phyloP scores from a whole-genome alignment of 2,113 vertebrate species.

The Irena cyanogastra region DNA sequence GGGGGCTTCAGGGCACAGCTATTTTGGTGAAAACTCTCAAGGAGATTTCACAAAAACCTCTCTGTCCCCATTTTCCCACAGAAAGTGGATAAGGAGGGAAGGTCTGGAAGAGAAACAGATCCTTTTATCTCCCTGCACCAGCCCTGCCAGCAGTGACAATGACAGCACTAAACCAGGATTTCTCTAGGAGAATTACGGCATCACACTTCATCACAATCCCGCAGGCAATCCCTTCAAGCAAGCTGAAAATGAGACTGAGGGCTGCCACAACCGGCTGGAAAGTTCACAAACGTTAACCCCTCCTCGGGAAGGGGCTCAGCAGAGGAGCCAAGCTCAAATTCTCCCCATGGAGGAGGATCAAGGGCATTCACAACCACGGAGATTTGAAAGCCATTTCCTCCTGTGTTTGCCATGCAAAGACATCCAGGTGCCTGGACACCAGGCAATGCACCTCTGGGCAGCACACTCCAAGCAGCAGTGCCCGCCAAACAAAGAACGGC shows the following conservation, averaged over 20 bases:
- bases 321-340: background rate
- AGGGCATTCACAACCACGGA: background rate
- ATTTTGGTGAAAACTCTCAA: background rate
- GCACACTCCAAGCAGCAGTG: background rate
- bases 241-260: background rate
- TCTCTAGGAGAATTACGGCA: background rate
- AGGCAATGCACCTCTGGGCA: background rate
- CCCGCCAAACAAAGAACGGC: background rate
- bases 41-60: background rate
- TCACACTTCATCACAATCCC: background rate
- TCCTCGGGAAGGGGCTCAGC: background rate
- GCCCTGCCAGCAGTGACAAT: background rate
- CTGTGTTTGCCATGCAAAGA: rapidly evolving
- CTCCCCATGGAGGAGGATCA: background rate
- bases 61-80: background rate
- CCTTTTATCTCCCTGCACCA: background rate
- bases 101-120: background rate
- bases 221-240: background rate
- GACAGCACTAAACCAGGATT: background rate
- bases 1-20: background rate
- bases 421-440: background rate
- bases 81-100: background rate
- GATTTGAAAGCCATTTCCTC: background rate
- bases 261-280: background rate
- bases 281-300: background rate